Evolutionary conservation across 2,888 invertebrate species (phyloP), one percentile per base, ranked within the genome.

Genomic region (Physocephala rufipes): DNA sequence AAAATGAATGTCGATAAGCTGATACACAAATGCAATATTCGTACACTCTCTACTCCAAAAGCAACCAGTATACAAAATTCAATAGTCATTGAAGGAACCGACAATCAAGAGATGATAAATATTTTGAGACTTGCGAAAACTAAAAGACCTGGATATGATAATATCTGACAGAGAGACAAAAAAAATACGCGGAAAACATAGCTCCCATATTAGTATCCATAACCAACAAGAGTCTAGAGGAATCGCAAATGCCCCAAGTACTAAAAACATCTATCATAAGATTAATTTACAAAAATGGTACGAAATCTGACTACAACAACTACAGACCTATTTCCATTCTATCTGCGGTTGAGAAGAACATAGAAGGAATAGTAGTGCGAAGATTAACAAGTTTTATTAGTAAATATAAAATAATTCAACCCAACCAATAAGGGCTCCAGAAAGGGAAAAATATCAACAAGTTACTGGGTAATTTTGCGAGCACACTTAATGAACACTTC

Each of bases 351-450:
- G 62, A 69, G 16, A 73, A 73, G 16, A n/a, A 66, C 1, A 13
- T 73, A 19, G 73, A 73, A 45, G 67, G 66, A 65, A 58, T 73
- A 12, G n/a, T 68, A 1, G 68, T 67, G 4, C 51, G 65, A 28
- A 51, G 67, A 47, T 28, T 73, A 43, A 55, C 15, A 30, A n/a
- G 9, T 16, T 71, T 65, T 16, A 2, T 71, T 7, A 9, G 15
- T 43, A 68, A 61, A 55, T 67, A 58, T 59, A 67, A 67, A 0
- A 26, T 68, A 3, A 65, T 71, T 1, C 26, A 59, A 7, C n/a
- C 45, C 12, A 61, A 61, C 36, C 68, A 47, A 62, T 68, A 49
- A 21, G 68, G 68, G 2, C 61, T 68, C 15, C 49, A 68, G 28
- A 68, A 51, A 68, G 47, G 30, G 0, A 66, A 70, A 62, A 70